Base-by-base conservation (phyloP, 2,888 invertebrate species). In the Adelognathus sp. region DNA sequence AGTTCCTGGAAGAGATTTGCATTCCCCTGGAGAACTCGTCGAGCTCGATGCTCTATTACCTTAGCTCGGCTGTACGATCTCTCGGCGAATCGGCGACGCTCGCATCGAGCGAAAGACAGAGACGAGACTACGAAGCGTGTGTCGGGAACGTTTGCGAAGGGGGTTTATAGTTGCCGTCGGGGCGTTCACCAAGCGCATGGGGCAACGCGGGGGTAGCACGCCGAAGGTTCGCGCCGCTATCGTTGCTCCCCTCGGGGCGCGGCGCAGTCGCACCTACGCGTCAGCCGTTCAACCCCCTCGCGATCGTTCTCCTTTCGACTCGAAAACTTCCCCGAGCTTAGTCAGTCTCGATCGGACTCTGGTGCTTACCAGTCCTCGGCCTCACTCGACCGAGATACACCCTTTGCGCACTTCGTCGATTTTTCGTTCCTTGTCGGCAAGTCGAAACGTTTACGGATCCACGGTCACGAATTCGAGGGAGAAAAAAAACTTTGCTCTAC, bases 341-440 rank as follows among this genome's bases (percentile, higher is more conserved):
- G 63, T 79, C 83, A 83, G 83, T 83, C 80, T 79, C 64, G 56
- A 73, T 82, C 81, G 82, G 83, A 79, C 81, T 79, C 82, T 72
- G 81, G 79, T 82, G 80, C 79, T 79, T 76, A 77, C 71, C 81
- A 76, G 81, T 79, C 56, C 64, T 60, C 74, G 58, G 56, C 29
- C n/a, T 66, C 50, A 67, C 75, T 67, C 63, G 54, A 31, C 70
- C 74, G 58, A 66, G 31, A 18, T 36, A 33, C 11, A 36, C 36
- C 36, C 16, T 16, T 6, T 16, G 41, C 14, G 14, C 18, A 16
- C 41, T 41, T 16, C 46, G 46, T 21, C 21, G 50, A 5, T 50
- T 41, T 56, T 56, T 11, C 21, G 50, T 50, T 21, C 9, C 11
- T 21, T 41, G 14, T 9, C 41, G 21, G 3, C 6, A 14, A 5